Conservation (phyloP, 2,888 invertebrate genomes). For the Hyles lineata region DNA sequence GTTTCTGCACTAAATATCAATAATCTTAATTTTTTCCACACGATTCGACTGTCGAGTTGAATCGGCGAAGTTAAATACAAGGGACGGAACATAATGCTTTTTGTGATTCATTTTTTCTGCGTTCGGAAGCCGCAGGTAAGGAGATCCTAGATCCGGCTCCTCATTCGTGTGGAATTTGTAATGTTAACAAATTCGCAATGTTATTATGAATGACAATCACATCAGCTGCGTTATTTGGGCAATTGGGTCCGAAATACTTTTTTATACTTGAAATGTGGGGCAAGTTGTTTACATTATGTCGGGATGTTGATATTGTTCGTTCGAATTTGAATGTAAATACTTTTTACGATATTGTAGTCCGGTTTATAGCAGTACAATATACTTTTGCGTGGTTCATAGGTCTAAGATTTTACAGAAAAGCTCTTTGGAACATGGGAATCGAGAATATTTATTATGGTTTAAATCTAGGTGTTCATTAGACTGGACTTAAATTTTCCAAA, state of each 20-base stretch:
- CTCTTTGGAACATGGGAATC: too few species aligned
- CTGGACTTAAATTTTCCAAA: too few species aligned
- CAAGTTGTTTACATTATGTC: slow-evolving; percentile 6
- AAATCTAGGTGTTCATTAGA: too few species aligned
- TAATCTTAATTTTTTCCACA: slow-evolving; percentile 74
- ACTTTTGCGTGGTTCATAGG: too few species aligned
- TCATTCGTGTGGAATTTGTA: slow-evolving; percentile 70
- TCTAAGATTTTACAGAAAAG: too few species aligned
- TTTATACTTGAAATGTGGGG: not conserved
- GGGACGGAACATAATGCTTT: slow-evolving; percentile 73
- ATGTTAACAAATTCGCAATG: slow-evolving; percentile 82
- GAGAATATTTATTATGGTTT: too few species aligned
- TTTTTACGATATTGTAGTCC: not conserved
- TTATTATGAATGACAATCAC: slow-evolving; percentile 73
- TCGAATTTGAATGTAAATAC: not conserved
- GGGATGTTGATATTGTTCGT: slow-evolving; percentile 24
- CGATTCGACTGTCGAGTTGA: slow-evolving; percentile 72
- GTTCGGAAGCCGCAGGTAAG: slow-evolving; percentile 84
- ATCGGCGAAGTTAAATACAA: slow-evolving; percentile 78
- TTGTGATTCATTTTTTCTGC: slow-evolving; percentile 81
- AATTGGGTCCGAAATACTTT: slow-evolving; percentile 65
- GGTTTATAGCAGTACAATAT: not conserved
- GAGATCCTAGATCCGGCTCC: slow-evolving; percentile 78
- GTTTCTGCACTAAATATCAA: slow-evolving; percentile 53
- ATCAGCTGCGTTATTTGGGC: slow-evolving; percentile 75